Evolutionary conservation across 2,797 vertebrate genomes (phyloP).

Genomic region (Gobionotothen gibberifrons): DNA sequence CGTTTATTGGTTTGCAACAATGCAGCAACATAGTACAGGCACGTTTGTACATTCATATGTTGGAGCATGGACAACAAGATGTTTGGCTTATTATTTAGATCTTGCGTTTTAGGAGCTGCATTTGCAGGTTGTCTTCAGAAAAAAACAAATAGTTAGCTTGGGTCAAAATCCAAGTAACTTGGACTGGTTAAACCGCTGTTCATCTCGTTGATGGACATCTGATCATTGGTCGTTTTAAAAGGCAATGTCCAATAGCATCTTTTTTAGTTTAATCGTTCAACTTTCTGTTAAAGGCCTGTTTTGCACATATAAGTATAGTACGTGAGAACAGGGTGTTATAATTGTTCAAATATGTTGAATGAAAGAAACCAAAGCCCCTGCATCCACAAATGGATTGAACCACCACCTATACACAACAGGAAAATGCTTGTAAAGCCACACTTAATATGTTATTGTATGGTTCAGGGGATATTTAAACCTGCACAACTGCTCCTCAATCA

Average conservation of each 20-base stretch:
- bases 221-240: conserved; percentile 1
- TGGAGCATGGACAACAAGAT: neutral
- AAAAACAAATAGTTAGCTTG: neutral
- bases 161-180: neutral
- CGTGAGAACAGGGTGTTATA: neutral
- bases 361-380: neutral
- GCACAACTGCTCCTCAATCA: conserved; percentile 16
- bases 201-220: neutral
- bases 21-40: no score
- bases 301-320: neutral
- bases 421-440: conserved; percentile 20
- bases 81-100: neutral
- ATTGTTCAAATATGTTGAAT: conserved; percentile 12
- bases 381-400: neutral
- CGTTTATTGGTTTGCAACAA: neutral
- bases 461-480: conserved; percentile 14
- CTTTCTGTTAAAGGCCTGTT: no score
- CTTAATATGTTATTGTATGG: conserved; percentile 12
- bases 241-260: neutral
- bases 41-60: neutral
- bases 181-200: neutral
- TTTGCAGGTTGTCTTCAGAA: neutral
- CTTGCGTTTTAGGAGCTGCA: neutral
- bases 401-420: conserved; percentile 14
- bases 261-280: neutral